Base-by-base conservation (phyloP, 2,888 invertebrate genomes). In the Colostygia pectinataria region DNA sequence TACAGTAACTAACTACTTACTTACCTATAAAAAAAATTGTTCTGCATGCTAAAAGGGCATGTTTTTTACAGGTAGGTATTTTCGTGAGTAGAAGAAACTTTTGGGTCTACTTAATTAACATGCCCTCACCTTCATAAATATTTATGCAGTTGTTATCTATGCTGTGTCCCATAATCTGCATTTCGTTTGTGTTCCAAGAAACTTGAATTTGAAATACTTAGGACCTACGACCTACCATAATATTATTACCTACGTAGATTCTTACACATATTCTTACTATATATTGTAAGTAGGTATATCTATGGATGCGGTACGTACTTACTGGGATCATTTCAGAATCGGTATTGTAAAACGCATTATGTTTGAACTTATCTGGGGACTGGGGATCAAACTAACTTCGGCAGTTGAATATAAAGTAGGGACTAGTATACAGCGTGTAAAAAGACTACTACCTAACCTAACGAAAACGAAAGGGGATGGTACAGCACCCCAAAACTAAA, bases 271-370 rank as follows among this genome's bases (percentile, higher is more conserved):
- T n/a, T n/a, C n/a, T n/a, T n/a, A n/a, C n/a, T n/a, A n/a, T n/a
- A n/a, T n/a, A n/a, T n/a, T n/a, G n/a, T n/a, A n/a, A n/a, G n/a
- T n/a, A n/a, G n/a, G n/a, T n/a, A n/a, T n/a, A n/a, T n/a, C n/a
- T n/a, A n/a, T n/a, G n/a, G n/a, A n/a, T n/a, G n/a, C n/a, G n/a
- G n/a, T n/a, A n/a, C n/a, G n/a, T 18, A 18, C 4, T 4, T 18
- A 85, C 77, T 74, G 70, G 74, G 70, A 76, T 78, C 78, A 77
- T 80, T 71, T 74, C 69, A 64, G 70, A 77, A 74, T 80, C 80
- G 81, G 82, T 85, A 84, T 83, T 86, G 85, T 83, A 83, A 83
- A 86, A 75, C 20, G 82, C 83, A 80, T 87, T n/a, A 84, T 40
- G 15, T 23, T 37, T 87, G 28, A n/a, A 6, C 14, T 13, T 39